Evolutionary conservation across 2,797 vertebrate genomes (phyloP).

Genomic region (Uromys caudimaculatus): DNA sequence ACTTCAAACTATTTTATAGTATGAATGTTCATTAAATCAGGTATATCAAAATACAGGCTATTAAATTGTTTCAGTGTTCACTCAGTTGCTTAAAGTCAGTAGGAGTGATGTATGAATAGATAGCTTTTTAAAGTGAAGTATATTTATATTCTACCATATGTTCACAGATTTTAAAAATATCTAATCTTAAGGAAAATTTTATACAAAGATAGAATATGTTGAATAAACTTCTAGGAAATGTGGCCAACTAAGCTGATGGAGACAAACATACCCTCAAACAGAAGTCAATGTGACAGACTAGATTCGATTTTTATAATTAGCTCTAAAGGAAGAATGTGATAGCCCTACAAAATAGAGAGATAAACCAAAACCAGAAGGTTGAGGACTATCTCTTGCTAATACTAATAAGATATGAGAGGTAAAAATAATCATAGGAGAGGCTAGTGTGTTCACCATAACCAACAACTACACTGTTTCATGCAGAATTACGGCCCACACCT

Average conservation of each 20-base stretch:
- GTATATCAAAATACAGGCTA: neutral
- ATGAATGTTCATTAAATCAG: conserved; percentile 37
- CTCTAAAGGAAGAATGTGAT: neutral
- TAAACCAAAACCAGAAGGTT: neutral
- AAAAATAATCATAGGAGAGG: neutral
- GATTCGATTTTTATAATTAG: neutral
- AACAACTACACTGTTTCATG: neutral
- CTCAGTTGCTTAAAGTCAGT: neutral
- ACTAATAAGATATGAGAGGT: neutral
- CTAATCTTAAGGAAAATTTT: conserved; percentile 25
- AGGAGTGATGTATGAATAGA: conserved; percentile 9
- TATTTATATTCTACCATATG: conserved; percentile 46
- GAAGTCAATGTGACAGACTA: neutral
- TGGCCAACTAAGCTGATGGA: neutral
- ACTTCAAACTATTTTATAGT: neutral
- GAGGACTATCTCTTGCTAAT: neutral
- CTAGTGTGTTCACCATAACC: neutral
- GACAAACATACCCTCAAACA: conserved; percentile 15
- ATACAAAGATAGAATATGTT: neutral
- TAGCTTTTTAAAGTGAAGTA: conserved; percentile 3
- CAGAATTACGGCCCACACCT: neutral
- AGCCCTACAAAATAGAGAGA: neutral
- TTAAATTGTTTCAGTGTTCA: conserved; percentile 18
- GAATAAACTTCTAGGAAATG: conserved; percentile 32
- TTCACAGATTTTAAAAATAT: conserved; percentile 62